These are phyloP conservation scores for Aphelocoma coerulescens DNA, from an alignment of 2,113 vertebrate species.

Conservation along the genomic window DNA sequence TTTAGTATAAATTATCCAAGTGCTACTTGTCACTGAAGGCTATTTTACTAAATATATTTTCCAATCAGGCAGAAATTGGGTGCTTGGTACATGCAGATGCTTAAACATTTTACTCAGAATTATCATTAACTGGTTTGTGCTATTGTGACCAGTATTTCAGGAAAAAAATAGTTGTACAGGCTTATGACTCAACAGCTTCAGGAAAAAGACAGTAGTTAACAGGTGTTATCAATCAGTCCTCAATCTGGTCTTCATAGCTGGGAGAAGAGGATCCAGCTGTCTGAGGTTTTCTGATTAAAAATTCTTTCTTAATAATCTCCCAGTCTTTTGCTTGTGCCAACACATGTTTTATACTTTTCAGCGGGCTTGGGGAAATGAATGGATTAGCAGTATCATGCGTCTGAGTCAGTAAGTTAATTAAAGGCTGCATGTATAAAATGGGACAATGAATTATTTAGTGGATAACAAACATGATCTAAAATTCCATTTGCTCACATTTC, in stretches of 20 bases:
- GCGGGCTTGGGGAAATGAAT: slow-evolving; percentile 64
- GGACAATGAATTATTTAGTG: slow-evolving; percentile 76
- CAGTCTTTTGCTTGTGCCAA: slow-evolving; percentile 38
- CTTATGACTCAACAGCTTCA: neutral
- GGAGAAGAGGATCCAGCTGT: slow-evolving; percentile 52
- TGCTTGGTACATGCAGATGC: neutral
- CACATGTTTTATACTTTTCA: slow-evolving; percentile 40
- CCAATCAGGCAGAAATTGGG: neutral
- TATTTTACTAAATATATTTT: neutral
- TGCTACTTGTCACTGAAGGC: neutral
- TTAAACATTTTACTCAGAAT: neutral
- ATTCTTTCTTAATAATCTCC: slow-evolving; percentile 51
- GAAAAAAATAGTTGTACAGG: neutral
- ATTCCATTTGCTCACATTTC: slow-evolving; percentile 70
- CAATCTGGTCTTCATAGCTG: slow-evolving; percentile 19
- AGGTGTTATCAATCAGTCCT: slow-evolving; percentile 56
- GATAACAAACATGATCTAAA: slow-evolving; percentile 77
- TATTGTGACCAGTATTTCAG: neutral
- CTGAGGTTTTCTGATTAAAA: slow-evolving; percentile 62
- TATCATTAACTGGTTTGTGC: neutral
- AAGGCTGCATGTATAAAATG: slow-evolving; percentile 69
- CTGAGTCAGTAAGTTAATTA: slow-evolving; percentile 74
- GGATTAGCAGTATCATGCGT: slow-evolving; percentile 66
- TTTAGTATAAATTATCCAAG: neutral
- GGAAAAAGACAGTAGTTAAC: slow-evolving; percentile 48